Evolutionary conservation across 2,113 vertebrate species (phyloP).

Genomic region (Indicator maculatus): DNA sequence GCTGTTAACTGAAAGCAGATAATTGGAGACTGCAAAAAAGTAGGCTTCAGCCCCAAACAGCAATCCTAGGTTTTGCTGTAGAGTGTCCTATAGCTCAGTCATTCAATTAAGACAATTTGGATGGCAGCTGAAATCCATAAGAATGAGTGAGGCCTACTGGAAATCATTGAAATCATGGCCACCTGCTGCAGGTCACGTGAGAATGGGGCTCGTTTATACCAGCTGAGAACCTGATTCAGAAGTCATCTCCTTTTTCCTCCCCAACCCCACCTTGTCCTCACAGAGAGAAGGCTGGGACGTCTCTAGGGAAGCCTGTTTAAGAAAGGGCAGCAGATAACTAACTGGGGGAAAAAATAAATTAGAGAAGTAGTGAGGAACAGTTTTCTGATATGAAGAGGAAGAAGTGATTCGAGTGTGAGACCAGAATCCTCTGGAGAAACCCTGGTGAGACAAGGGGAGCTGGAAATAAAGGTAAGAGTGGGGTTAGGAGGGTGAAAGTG

Average conservation of each 20-base stretch:
- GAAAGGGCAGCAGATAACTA: neutral
- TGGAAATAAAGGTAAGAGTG: neutral
- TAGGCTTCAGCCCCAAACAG: neutral
- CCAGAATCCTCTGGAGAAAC: neutral
- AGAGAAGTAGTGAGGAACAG: neutral
- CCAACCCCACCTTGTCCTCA: neutral
- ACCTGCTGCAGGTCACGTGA: neutral
- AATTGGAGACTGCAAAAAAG: neutral
- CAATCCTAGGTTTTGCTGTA: neutral
- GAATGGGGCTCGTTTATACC: neutral
- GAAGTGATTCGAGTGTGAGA: neutral
- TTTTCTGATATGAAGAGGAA: neutral
- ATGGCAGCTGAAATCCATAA: neutral
- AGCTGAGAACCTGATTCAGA: neutral
- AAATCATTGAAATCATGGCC: neutral
- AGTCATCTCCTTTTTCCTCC: neutral
- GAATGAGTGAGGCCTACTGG: neutral
- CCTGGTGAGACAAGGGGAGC: neutral
- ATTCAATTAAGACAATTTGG: neutral
- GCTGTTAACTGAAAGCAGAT: conserved; percentile 39
- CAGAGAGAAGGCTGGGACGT: neutral
- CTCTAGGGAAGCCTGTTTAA: neutral
- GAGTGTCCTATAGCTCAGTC: neutral
- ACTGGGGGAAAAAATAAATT: neutral
- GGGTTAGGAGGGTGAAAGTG: neutral